Evolutionary conservation across 2,888 invertebrate species (phyloP), one percentile per base, ranked within the genome.

Genomic region (Deroplatys truncata): DNA sequence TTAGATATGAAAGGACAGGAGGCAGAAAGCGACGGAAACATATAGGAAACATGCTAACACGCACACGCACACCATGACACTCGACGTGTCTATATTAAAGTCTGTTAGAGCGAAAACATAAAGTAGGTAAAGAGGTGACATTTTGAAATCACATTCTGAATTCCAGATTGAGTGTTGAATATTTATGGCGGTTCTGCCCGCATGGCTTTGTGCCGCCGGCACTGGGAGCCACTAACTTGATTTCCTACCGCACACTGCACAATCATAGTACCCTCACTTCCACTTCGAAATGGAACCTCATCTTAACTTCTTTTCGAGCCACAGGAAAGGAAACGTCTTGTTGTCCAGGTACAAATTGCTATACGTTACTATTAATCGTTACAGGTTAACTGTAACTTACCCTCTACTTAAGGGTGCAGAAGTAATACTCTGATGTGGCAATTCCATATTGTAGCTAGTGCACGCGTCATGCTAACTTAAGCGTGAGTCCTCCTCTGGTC

Each of bases 121-220:
- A 72, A 72, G 56, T 72, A 72, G 56, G 56, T 72, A 72, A 72
- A 49, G 56, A 85, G 85, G 85, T 85, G 49, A 85, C 10, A 85
- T 85, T 85, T 49, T 85, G 85, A 85, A 85, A 85, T 72, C 85
- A 85, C 43, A 85, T 85, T 85, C 85, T 49, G 85, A 85, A 85
- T 85, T 56, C 49, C 85, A 28, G 85, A 85, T 85, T 49, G 49
- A 85, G 85, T 85, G 85, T 28, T 85, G 85, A 85, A 85, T 85
- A 85, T 85, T 85, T 85, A 85, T 85, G 85, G 49, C 43, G 16
- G 85, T 49, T 28, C 49, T 85, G 49, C 85, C 43, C 49, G 56
- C 56, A 43, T 31, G 56, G 56, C 56, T 72, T 72, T 72, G 56
- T 72, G 56, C 56, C 56, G 56, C 20, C 56, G 20, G 56, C 28